Evolutionary conservation across 1,140 invertebrate genomes (phyloP).

Genomic region (Protaetia brevitarsis): DNA sequence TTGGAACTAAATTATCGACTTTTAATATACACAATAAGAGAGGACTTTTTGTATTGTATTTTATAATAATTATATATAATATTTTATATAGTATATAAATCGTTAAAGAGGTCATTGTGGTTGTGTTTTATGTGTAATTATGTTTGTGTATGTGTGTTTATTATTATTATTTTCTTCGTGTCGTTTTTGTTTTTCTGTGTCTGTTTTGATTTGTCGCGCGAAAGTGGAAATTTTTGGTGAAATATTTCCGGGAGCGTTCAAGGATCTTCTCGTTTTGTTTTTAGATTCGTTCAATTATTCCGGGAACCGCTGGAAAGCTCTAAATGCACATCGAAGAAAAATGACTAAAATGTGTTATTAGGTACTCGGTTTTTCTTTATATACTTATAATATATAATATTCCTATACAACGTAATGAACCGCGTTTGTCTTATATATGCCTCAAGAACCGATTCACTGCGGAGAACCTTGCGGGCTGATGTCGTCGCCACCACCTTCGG

Average conservation of each 20-base stretch:
- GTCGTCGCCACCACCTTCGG: slow-evolving; percentile 76
- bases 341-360: slow-evolving; percentile 47
- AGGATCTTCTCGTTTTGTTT: neutral
- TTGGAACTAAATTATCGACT: slow-evolving; percentile 41
- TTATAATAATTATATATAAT: slow-evolving; percentile 14
- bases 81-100: slow-evolving; percentile 12
- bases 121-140: slow-evolving; percentile 40
- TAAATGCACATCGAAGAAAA: slow-evolving; percentile 42
- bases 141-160: slow-evolving; percentile 28
- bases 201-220: no score
- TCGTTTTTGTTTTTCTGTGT: neutral
- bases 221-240: no score
- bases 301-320: slow-evolving; percentile 31
- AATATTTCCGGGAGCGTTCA: neutral
- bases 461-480: slow-evolving; percentile 82
- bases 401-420: slow-evolving; percentile 8
- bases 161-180: slow-evolving; percentile 4
- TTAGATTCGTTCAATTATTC: neutral
- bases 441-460: slow-evolving; percentile 55
- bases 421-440: neutral
- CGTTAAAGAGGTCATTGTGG: slow-evolving; percentile 45
- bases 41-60: slow-evolving; percentile 34
- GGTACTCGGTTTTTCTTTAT: slow-evolving; percentile 41
- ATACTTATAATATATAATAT: slow-evolving; percentile 21
- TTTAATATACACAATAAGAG: slow-evolving; percentile 43